Evolutionary conservation across 1,140 invertebrate genomes (phyloP), one percentile per base, ranked within the genome.

Genomic region (Zeugodacus cucurbitae): DNA sequence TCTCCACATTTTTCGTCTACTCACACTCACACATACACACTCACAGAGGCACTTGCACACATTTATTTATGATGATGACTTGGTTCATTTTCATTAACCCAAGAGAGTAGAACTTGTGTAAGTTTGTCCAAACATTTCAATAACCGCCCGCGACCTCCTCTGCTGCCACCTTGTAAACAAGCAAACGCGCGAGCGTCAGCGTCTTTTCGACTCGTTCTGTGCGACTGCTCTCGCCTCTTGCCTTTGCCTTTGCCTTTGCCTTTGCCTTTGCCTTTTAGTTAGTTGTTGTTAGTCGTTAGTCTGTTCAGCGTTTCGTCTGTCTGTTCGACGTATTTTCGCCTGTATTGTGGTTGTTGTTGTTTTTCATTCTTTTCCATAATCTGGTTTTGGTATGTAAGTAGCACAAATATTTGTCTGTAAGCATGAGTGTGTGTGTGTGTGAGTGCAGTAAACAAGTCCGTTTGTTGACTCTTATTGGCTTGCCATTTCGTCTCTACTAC

Each of bases 401-500:
- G 70, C 37, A 82, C 74, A 82, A 86, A 86, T 58, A 86, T 86
- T 86, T 86, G 44, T 58, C 1, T 37, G 58, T 29, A 44, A 34
- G 58, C n/a, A 59, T 32, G 11, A 62, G 44, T 59, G 29, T 58
- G 10, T 86, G 34, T 59, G 57, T 58, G 3, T 58, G 54, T 86
- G 29, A 59, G 44, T 58, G 85, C 8, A 20, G 85, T 32, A 58
- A 58, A 37, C 48, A 34, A 58, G 85, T 32, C 44, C 54, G 82
- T 86, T 86, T 86, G 82, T 86, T 48, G 29, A 34, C 85, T 86
- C 54, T 86, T 86, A 58, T 58, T 86, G 57, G 54, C 57, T 58
- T 59, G 57, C n/a, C 41, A 37, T 54, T 54, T 54, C 29, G 85
- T 59, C 22, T 48, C 29, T 34, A 58, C 54, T 54, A 86, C 54